Conservation (phyloP, 2,113 vertebrate genomes). For the Egretta garzetta region DNA sequence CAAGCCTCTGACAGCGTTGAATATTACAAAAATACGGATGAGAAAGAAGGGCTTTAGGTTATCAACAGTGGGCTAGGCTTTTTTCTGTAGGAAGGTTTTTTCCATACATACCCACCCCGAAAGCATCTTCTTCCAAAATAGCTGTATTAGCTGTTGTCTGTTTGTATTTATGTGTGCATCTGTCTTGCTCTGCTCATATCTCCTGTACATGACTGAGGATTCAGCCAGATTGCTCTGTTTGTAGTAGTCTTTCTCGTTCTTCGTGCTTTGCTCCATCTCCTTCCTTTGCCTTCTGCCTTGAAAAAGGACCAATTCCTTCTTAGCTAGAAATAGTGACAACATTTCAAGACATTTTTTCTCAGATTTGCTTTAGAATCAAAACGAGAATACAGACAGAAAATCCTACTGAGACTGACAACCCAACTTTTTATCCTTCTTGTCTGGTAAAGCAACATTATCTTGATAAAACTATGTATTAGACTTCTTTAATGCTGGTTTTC, state of each 20-base stretch:
- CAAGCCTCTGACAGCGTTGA: background rate
- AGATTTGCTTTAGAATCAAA: background rate
- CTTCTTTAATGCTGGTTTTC: background rate
- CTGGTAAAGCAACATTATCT: background rate
- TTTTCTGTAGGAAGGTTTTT: background rate
- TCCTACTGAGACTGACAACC: background rate
- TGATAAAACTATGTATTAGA: background rate
- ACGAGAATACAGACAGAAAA: background rate
- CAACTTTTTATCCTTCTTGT: background rate
- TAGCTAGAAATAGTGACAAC: background rate
- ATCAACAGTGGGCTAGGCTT: background rate
- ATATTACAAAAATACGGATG: background rate
- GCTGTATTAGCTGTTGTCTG: background rate
- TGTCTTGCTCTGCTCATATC: background rate
- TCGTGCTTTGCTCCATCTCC: background rate
- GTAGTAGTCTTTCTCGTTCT: background rate
- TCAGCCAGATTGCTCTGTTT: background rate
- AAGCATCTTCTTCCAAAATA: background rate
- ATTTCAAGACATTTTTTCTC: background rate
- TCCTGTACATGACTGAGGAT: background rate
- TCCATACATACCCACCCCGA: background rate
- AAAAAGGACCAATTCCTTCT: background rate
- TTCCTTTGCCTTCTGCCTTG: background rate
- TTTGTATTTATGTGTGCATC: background rate
- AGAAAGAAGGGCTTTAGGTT: background rate